Evolutionary conservation across 2,113 vertebrate species (phyloP).

Genomic region (Lycocorax pyrrhopterus): DNA sequence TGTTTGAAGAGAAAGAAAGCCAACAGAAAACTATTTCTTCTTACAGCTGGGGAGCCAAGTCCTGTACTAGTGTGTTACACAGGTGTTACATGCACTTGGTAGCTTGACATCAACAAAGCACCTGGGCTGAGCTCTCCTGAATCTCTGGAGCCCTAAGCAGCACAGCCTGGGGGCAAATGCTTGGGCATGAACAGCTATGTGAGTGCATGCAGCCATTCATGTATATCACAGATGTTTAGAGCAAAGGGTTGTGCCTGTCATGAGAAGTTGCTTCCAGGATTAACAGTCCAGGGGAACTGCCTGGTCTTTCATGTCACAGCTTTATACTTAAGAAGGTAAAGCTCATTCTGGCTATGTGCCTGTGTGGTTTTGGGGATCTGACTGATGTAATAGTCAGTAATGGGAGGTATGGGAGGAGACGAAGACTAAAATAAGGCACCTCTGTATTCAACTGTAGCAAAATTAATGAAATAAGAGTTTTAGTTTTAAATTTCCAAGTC

Average conservation of each 20-base stretch:
- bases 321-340: neutral
- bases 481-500: neutral
- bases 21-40: neutral
- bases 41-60: neutral
- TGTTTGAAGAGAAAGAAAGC: neutral
- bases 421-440: neutral
- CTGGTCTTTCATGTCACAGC: neutral
- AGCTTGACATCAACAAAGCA: neutral
- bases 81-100: neutral
- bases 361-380: neutral
- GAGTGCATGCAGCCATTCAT: no score
- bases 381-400: neutral
- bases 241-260: neutral
- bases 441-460: neutral
- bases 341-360: neutral
- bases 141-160: neutral
- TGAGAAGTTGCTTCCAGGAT: neutral
- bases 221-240: neutral
- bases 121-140: neutral
- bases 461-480: neutral
- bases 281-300: neutral
- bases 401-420: neutral
- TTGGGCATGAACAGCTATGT: neutral
- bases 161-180: neutral
- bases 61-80: neutral